Evolutionary conservation across 2,113 vertebrate genomes (phyloP).

Genomic region (Chaetorhynchus papuensis): DNA sequence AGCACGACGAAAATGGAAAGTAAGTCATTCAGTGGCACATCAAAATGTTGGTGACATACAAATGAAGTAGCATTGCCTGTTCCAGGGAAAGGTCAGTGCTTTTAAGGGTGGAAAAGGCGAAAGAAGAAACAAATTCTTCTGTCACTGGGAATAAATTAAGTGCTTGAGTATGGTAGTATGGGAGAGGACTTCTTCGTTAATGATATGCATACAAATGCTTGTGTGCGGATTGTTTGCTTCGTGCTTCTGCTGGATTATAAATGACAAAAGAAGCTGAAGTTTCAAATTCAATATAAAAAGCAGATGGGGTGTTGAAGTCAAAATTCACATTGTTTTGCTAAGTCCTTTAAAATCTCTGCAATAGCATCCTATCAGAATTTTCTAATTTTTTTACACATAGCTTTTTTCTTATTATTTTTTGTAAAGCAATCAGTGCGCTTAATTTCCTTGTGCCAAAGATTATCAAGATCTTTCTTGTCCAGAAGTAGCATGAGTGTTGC

Average conservation of each 20-base stretch:
- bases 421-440: constrained; percentile 95
- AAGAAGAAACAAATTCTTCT: not conserved
- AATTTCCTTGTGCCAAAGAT: constrained; percentile 97
- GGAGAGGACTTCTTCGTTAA: not conserved
- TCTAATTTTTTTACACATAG: not conserved
- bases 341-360: not conserved
- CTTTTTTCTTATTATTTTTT: constrained; percentile 41
- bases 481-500: constrained; percentile 96
- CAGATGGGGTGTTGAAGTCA: not conserved
- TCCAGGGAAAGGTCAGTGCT: not conserved
- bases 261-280: not conserved
- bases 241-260: not conserved
- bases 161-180: not conserved
- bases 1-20: constrained; percentile 97
- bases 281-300: not conserved
- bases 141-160: not conserved
- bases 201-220: not conserved
- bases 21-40: constrained; percentile 59
- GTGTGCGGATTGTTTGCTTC: not conserved
- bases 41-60: not conserved
- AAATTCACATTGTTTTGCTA: not conserved
- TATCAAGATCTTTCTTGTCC: constrained; percentile 97
- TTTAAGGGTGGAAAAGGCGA: not conserved
- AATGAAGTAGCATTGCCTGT: not conserved
- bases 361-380: not conserved